phyloP scores from a whole-genome alignment of 1,140 invertebrate genomes.

The Drosophila athabasca region DNA sequence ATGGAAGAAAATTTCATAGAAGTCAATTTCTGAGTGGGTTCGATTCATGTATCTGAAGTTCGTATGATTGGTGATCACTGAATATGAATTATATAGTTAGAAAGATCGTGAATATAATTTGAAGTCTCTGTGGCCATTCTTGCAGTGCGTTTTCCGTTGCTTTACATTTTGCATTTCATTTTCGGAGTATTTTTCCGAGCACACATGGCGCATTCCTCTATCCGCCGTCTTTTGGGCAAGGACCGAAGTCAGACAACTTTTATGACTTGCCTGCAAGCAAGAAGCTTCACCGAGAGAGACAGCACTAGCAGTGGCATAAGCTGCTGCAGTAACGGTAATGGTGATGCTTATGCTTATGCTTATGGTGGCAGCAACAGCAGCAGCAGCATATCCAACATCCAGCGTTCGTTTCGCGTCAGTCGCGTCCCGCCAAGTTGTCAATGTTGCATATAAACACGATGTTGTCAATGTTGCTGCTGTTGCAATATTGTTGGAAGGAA shows the following conservation, averaged over 20 bases:
- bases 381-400: slow-evolving; percentile 27
- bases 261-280: slow-evolving; percentile 65
- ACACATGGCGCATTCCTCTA: slow-evolving; percentile 52
- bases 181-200: slow-evolving; percentile 6
- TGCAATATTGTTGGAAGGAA: slow-evolving; percentile 38
- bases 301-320: slow-evolving; percentile 9
- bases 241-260: slow-evolving; percentile 67
- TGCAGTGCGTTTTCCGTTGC: slow-evolving; percentile 37
- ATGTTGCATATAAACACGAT: slow-evolving; percentile 75
- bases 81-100: no score
- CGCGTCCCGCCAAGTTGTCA: slow-evolving; percentile 75
- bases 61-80: background rate
- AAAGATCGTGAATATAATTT: background rate
- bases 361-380: slow-evolving; percentile 28
- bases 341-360: slow-evolving; percentile 50
- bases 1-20: no score
- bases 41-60: background rate
- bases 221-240: slow-evolving; percentile 19
- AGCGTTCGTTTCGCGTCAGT: slow-evolving; percentile 46
- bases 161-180: slow-evolving; percentile 53
- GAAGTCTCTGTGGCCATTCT: background rate
- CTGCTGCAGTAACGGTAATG: slow-evolving; percentile 54
- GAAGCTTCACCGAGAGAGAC: slow-evolving; percentile 2
- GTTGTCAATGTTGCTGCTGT: slow-evolving; percentile 59
- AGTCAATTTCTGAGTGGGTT: no score